These are phyloP conservation scores for Neogobius melanostomus DNA, from an alignment of 2,113 vertebrate genomes.

Conservation along the genomic window DNA sequence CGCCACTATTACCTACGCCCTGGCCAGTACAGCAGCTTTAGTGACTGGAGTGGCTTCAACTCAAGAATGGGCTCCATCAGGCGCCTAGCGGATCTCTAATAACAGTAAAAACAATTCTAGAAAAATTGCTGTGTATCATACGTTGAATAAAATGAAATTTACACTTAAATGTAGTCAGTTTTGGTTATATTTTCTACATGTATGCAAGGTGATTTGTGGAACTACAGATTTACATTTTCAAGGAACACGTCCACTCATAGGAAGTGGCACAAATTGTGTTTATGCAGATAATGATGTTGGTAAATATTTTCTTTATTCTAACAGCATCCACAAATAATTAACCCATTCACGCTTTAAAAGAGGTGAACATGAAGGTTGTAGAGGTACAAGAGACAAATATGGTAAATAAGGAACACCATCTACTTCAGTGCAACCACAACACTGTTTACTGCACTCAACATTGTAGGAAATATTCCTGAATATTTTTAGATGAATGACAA, in stretches of 20 bases:
- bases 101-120: slow-evolving; percentile 60
- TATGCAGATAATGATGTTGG: too few species aligned
- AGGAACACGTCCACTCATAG: too few species aligned
- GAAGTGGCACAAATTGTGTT: too few species aligned
- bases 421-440: background rate
- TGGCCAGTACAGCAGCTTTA: slow-evolving; percentile 61
- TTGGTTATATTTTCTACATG: slow-evolving; percentile 27
- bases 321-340: too few species aligned
- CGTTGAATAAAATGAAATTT: slow-evolving; percentile 70
- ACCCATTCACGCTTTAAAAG: too few species aligned
- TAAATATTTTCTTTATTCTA: too few species aligned
- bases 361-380: too few species aligned
- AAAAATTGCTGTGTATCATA: slow-evolving; percentile 68
- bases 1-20: slow-evolving; percentile 66
- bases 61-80: slow-evolving; percentile 60
- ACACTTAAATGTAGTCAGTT: slow-evolving; percentile 56
- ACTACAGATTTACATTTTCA: too few species aligned
- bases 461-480: slow-evolving; percentile 35
- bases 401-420: background rate
- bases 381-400: too few species aligned
- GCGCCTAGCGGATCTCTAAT: slow-evolving; percentile 65
- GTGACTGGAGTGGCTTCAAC: slow-evolving; percentile 59
- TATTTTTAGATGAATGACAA: slow-evolving; percentile 68
- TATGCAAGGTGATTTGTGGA: too few species aligned
- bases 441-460: slow-evolving; percentile 32